A percentile compares a stretch with the other conserved stretches of the same genome.
These are phyloP conservation scores for Anabacerthia variegaticeps DNA, from an alignment of 2,797 vertebrate genomes.

Conservation along the genomic window DNA sequence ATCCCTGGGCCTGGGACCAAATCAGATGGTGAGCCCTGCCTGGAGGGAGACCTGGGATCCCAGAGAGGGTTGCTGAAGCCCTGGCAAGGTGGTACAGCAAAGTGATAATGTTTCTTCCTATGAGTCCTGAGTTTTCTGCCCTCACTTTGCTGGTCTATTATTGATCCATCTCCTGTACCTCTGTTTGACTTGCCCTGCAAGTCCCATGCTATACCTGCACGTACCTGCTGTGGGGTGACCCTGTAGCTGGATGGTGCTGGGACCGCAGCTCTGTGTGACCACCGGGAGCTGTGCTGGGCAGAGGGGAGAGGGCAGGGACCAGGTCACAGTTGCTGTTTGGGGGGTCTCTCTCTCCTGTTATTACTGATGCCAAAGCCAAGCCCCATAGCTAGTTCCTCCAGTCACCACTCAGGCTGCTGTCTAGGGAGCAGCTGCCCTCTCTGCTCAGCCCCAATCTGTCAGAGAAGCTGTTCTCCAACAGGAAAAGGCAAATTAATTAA, in stretches of 20 bases:
- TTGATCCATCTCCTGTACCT: not conserved
- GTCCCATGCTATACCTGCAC: accelerated
- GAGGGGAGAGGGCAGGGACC: not conserved
- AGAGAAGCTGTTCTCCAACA: slow-evolving; percentile 3
- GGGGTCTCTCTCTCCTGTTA: accelerated
- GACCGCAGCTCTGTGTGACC: not conserved
- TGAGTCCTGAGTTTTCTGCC: not conserved
- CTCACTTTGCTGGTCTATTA: not conserved
- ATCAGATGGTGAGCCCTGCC: not conserved
- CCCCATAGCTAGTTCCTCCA: not conserved
- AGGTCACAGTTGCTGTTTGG: accelerated
- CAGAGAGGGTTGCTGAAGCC: not conserved
- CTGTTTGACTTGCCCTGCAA: accelerated
- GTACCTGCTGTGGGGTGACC: not conserved
- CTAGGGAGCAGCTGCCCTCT: not conserved
- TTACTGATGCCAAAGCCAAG: not conserved
- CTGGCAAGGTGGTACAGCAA: not conserved
- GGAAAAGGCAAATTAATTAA: slow-evolving; percentile 61
- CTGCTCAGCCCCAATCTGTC: slow-evolving; percentile 18
- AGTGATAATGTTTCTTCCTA: not conserved
- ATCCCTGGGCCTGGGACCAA: not conserved
- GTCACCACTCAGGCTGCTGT: not conserved
- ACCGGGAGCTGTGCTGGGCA: not conserved
- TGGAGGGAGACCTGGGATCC: not conserved
- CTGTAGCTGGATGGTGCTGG: not conserved